Evolutionary conservation across 2,888 invertebrate species (phyloP).

Genomic region (Anarsia innoxiella): DNA sequence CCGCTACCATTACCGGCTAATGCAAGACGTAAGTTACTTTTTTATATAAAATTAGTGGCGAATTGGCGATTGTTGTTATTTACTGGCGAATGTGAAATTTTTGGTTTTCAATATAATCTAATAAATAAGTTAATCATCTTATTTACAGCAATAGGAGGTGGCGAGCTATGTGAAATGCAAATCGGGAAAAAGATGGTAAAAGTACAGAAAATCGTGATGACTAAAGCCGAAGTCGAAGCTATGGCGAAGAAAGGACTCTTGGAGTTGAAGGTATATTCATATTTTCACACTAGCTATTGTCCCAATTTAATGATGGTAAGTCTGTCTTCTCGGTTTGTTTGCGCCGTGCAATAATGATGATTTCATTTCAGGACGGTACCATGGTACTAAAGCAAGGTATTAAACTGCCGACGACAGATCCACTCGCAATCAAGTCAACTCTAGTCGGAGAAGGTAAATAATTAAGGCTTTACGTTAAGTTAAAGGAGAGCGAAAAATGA

Average conservation of each 20-base stretch:
- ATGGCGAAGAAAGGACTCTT: conserved; percentile 80
- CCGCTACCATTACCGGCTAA: conserved; percentile 51
- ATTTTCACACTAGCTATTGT: too few species aligned
- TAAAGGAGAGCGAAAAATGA: too few species aligned
- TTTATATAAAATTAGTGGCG: too few species aligned
- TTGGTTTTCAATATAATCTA: not conserved
- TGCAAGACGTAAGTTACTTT: conserved; percentile 47
- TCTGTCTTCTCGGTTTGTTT: too few species aligned
- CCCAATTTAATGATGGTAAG: too few species aligned
- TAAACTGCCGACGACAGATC: conserved; percentile 51
- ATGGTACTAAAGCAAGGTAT: conserved; percentile 68
- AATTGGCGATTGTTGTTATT: too few species aligned
- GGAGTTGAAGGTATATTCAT: conserved; percentile 75
- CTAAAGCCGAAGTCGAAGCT: conserved; percentile 79
- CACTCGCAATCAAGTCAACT: conserved; percentile 34
- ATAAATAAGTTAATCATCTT: conserved; percentile 8
- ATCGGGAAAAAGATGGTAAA: conserved; percentile 78
- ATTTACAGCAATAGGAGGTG: conserved; percentile 32
- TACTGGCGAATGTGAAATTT: too few species aligned
- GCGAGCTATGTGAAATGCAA: conserved; percentile 68
- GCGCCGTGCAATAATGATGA: too few species aligned
- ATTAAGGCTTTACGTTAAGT: too few species aligned
- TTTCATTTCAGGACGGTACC: conserved; percentile 54
- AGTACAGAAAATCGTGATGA: conserved; percentile 80
- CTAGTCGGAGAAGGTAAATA: conserved; percentile 33